Evolutionary conservation across 1,140 invertebrate genomes (phyloP), one percentile per base, ranked within the genome.

Genomic region (Heliconius congener): DNA sequence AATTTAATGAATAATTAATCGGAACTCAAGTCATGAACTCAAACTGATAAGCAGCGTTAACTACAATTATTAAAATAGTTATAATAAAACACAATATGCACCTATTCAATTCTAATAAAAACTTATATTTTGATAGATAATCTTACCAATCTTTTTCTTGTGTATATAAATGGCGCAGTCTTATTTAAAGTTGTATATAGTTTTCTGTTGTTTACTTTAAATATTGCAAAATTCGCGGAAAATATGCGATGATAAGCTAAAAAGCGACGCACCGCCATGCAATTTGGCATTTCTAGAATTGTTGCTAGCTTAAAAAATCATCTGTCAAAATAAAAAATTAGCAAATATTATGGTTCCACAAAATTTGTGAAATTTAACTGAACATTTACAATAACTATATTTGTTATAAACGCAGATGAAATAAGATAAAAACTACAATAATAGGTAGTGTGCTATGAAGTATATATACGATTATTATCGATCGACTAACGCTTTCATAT

Each of bases 191-290:
- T 73, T 23, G 66, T 71, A 34, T 71, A 16, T 57, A 66, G 9
- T 70, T 72, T 80, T 52, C 42, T 72, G 72, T 76, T 34, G 42
- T 39, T 87, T 71, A 80, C 77, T 72, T 84, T 89, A 89, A 87
- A 86, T 87, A 86, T 79, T 79, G 79, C 80, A 81, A 86, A 86
- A 88, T 90, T 92, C 85, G 83, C 83, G 78, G 80, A 90, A 92
- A 91, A 88, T 87, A 88, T 86, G 89, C 89, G 88, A 90, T 94
- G 91, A 94, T 91, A 89, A 66, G 91, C 90, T 89, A 92, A 92
- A 94, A 94, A 88, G 82, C 87, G 88, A 91, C 90, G 90, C 90
- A 91, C 87, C 85, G 86, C 86, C 87, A 89, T 88, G 83, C 83
- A 87, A 86, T 86, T 87, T 93, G 92, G 92, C 91, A 93, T 93